A percentile compares a stretch with the other conserved stretches of the same genome.
These are phyloP conservation scores for Actinia tenebrosa DNA, from an alignment of 64 coral and sea anemone species.

Conservation along the genomic window DNA sequence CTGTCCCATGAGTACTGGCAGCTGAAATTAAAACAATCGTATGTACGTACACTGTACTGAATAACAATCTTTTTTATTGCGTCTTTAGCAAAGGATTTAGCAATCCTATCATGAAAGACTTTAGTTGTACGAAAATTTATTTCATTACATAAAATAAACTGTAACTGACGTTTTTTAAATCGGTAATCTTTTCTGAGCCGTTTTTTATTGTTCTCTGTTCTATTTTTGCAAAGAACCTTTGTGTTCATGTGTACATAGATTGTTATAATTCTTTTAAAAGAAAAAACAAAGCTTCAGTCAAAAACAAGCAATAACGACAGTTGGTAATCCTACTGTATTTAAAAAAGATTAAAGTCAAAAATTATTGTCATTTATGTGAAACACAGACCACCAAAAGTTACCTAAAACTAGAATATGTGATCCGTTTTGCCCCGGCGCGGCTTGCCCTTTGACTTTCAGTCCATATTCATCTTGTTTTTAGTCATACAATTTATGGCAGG, in stretches of 20 bases:
- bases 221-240: neutral
- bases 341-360: neutral
- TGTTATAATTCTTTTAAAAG: neutral
- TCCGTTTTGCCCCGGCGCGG: no score
- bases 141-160: neutral
- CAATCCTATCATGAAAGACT: neutral
- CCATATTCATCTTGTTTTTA: no score
- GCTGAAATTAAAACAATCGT: neutral
- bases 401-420: no score
- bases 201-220: neutral
- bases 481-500: no score
- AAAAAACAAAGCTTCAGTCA: neutral
- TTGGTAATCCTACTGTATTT: neutral
- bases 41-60: neutral
- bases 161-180: neutral
- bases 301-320: neutral
- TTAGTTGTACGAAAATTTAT: neutral
- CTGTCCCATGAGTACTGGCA: neutral
- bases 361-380: neutral
- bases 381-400: neutral
- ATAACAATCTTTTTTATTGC: neutral
- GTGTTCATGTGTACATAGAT: neutral
- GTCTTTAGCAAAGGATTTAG: neutral
- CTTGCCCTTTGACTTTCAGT: no score
- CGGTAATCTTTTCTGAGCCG: neutral